A percentile compares a stretch with the other conserved stretches of the same genome.
phyloP scores from a whole-genome alignment of 2,888 invertebrate species.

The Agrochola macilenta region DNA sequence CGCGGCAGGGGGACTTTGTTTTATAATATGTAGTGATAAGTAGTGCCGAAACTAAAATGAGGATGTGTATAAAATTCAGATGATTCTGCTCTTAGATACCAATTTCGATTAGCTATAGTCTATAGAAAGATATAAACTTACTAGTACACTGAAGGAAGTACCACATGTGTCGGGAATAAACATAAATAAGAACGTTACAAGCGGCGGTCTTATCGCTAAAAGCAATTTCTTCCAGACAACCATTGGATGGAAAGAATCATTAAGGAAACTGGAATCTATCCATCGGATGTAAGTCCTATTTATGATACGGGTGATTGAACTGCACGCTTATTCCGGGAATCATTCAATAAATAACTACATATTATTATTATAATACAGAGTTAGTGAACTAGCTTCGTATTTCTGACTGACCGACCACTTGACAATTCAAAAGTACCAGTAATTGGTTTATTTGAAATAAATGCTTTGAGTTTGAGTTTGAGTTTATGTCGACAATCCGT shows the following conservation, averaged over 20 bases:
- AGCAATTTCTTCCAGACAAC: slow-evolving; percentile 34
- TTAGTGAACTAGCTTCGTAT: too few species aligned
- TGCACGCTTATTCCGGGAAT: neutral
- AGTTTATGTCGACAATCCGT: too few species aligned
- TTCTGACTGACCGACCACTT: too few species aligned
- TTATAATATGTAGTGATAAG: too few species aligned
- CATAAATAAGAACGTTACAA: slow-evolving; percentile 26
- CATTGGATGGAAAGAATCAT: slow-evolving; percentile 21
- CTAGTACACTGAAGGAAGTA: slow-evolving; percentile 2
- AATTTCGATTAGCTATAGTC: neutral
- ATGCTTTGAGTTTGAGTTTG: too few species aligned
- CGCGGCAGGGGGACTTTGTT: too few species aligned
- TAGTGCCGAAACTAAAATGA: neutral
- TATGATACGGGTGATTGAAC: neutral
- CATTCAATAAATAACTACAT: too few species aligned
- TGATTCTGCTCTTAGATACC: too few species aligned
- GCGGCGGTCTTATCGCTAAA: slow-evolving; percentile 27
- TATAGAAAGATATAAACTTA: slow-evolving; percentile 1
- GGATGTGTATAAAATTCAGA: neutral
- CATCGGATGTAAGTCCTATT: neutral
- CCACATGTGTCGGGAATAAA: slow-evolving; percentile 15
- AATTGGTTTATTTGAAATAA: too few species aligned
- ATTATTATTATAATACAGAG: too few species aligned
- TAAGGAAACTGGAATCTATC: slow-evolving; percentile 22
- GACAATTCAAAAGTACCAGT: too few species aligned